Evolutionary conservation across 2,113 vertebrate genomes (phyloP).

Genomic region (Sapajus apella): DNA sequence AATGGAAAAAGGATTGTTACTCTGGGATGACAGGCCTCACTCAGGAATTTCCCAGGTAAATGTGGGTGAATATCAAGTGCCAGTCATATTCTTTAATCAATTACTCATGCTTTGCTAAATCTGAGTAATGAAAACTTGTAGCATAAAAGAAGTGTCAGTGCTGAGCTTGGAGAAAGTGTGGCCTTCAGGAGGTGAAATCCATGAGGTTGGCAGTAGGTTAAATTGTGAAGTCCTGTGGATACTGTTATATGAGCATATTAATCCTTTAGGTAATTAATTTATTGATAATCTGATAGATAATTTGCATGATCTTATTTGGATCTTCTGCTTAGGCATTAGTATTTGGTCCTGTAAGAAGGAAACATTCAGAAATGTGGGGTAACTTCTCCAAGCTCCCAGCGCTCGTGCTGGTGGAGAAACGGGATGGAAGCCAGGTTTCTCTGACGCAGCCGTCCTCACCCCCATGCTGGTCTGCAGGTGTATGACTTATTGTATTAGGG

Average conservation of each 20-base stretch:
- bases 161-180: background rate
- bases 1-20: background rate
- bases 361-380: background rate
- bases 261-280: background rate
- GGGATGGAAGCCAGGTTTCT: fast-evolving
- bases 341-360: background rate
- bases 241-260: too few relatives aligned
- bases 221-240: fast-evolving
- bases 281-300: background rate
- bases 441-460: fast-evolving
- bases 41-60: background rate
- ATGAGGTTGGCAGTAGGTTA: background rate
- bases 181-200: background rate
- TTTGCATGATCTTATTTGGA: background rate
- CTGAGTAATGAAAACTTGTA: background rate
- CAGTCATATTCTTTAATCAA: too few relatives aligned
- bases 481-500: background rate
- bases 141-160: background rate
- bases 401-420: background rate
- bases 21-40: background rate
- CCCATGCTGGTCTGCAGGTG: too few relatives aligned
- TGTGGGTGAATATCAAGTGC: background rate
- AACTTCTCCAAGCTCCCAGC: background rate
- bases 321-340: too few relatives aligned
- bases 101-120: too few relatives aligned